Conservation (phyloP, 2,113 vertebrate species). For the Excalfactoria chinensis region DNA sequence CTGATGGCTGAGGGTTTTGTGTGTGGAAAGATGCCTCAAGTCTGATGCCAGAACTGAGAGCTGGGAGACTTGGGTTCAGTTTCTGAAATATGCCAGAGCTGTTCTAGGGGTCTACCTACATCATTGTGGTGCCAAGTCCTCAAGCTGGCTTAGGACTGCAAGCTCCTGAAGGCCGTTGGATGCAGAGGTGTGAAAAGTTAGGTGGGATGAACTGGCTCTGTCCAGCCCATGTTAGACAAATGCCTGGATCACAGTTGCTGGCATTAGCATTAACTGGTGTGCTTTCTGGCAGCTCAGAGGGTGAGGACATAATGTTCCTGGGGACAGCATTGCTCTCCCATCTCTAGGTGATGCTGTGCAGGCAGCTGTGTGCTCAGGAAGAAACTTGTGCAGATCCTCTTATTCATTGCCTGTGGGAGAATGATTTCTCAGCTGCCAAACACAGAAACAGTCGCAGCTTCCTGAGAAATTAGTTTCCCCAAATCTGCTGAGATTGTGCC, state of each 20-base stretch:
- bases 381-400: background rate
- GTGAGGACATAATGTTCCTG: background rate
- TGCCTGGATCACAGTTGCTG: background rate
- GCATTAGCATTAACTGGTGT: background rate
- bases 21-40: slow-evolving; percentile 11
- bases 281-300: background rate
- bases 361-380: background rate
- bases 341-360: background rate
- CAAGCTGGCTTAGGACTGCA: rapidly evolving
- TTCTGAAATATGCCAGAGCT: slow-evolving; percentile 7
- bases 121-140: background rate
- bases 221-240: background rate
- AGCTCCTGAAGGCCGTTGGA: background rate
- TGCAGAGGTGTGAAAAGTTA: background rate
- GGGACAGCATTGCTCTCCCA: rapidly evolving
- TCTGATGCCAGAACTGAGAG: background rate
- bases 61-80: background rate
- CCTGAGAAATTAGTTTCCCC: background rate
- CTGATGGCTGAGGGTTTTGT: background rate
- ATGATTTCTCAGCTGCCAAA: background rate
- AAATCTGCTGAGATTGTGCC: background rate
- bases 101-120: background rate
- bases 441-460: background rate
- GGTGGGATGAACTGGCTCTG: background rate
- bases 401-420: background rate